Base-by-base conservation (phyloP, 1,140 invertebrate species). In the Tetraneura akinire region DNA sequence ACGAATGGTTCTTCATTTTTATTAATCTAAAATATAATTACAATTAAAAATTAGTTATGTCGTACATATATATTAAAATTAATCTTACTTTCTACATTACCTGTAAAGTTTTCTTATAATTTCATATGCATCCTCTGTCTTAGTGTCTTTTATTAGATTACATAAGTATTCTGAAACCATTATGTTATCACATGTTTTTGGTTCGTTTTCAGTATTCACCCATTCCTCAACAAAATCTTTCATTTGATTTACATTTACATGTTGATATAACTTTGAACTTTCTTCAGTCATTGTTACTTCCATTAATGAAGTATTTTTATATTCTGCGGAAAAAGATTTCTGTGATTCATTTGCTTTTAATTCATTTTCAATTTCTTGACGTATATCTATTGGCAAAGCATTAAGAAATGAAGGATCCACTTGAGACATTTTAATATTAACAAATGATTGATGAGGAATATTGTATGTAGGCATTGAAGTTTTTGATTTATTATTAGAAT, bases 321-420 rank as follows among this genome's bases (percentile, higher is more conserved):
- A 18, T 32, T 23, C 10, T 10, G 18, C 1, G 1, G 13, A 16
- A 16, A 10, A 6, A 23, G 14, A 18, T 16, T 42, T 57, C 3
- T 47, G 32, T 0, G 26, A 11, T 26, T 78, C 32, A 29, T 71
- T 29, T 53, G 29, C 5, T 81, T 86, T 86, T 60, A 89, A 89
- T 82, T 90, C 87, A 68, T 87, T 85, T 2, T 91, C 84, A 80
- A 92, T 87, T 86, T 92, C 91, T 47, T 87, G 86, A 80, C 88
- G 86, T 81, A 92, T 87, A 70, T 91, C 89, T 76, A 87, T 85
- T 0, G 91, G 91, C 64, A 92, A 83, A 82, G 89, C 88, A 23
- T 88, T 85, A 57, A 91, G 84, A 21, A 91, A 87, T 29, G 86
- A 84, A 81, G 86, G 81, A 86, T 91, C 89, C 80, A 91, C 85